These are phyloP conservation scores for Coenobita brevimanus DNA, from an alignment of 1,140 invertebrate species.

Conservation along the genomic window DNA sequence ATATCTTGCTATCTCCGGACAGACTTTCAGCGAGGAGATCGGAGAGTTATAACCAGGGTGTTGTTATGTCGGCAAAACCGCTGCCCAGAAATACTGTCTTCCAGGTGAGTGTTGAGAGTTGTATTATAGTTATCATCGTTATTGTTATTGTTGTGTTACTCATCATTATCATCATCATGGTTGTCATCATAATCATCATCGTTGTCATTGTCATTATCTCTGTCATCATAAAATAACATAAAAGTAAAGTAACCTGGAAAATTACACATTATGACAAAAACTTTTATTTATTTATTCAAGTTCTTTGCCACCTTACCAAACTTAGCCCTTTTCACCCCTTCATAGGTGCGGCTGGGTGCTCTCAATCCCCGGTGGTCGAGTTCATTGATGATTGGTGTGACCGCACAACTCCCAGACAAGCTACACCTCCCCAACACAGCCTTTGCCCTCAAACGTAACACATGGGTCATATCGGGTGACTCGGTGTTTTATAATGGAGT, in stretches of 20 bases:
- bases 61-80: slow-evolving; percentile 79
- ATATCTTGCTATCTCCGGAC: slow-evolving; percentile 80
- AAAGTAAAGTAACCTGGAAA: no score
- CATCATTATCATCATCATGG: no score
- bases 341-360: slow-evolving; percentile 83
- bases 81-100: slow-evolving; percentile 79
- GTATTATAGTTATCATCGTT: no score
- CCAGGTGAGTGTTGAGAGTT: slow-evolving; percentile 72
- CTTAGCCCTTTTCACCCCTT: no score
- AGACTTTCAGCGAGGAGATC: slow-evolving; percentile 79
- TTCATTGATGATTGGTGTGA: slow-evolving; percentile 84
- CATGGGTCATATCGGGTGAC: slow-evolving; percentile 85
- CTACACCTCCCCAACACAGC: slow-evolving; percentile 81
- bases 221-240: no score
- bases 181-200: no score
- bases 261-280: no score
- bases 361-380: slow-evolving; percentile 86
- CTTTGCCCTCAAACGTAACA: slow-evolving; percentile 82
- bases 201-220: no score
- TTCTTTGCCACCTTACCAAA: no score
- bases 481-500: slow-evolving; percentile 86
- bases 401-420: slow-evolving; percentile 81
- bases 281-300: no score
- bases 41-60: slow-evolving; percentile 85
- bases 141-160: no score